Evolutionary conservation across 2,797 vertebrate species (phyloP).

Genomic region (Setipinna tenuifilis): DNA sequence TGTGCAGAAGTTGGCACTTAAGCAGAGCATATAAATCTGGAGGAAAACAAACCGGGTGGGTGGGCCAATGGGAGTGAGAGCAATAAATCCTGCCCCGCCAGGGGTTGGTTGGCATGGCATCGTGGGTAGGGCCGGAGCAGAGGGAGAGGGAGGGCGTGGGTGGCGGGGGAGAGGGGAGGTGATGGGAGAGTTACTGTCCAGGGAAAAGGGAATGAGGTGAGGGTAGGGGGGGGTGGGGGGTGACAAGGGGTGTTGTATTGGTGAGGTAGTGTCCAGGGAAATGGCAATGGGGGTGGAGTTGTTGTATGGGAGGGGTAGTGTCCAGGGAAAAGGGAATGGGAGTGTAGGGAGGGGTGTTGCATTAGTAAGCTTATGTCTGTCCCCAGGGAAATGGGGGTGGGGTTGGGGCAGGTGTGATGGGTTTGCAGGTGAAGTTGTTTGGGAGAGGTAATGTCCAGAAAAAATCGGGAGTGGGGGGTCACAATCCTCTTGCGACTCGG

Average conservation of each 20-base stretch:
- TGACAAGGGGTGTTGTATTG: too few species aligned
- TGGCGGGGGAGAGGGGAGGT: too few species aligned
- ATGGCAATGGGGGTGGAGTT: neutral
- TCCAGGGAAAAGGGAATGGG: too few species aligned
- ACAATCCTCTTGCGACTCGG: slow-evolving; percentile 33
- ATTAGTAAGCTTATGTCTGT: too few species aligned
- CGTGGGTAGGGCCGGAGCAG: neutral
- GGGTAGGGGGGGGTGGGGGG: too few species aligned
- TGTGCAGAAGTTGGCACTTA: slow-evolving; percentile 11
- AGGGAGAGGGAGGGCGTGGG: too few species aligned
- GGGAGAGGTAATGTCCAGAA: too few species aligned
- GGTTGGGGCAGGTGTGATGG: neutral
- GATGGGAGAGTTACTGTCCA: too few species aligned
- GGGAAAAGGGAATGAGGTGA: too few species aligned
- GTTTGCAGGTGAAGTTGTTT: neutral
- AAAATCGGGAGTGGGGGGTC: neutral
- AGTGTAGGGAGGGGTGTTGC: too few species aligned
- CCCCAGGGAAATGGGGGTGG: neutral
- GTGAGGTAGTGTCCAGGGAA: too few species aligned
- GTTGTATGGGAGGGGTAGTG: too few species aligned
- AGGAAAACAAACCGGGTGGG: neutral
- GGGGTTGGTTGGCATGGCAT: slow-evolving; percentile 49
- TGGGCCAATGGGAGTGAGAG: slow-evolving; percentile 33
- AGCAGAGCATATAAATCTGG: slow-evolving; percentile 35
- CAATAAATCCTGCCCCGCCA: slow-evolving; percentile 58